Percentiles rank a stretch among this genome's conserved stretches.
phyloP scores from a whole-genome alignment of 2,888 invertebrate species.

The Blastobasis lacticolella region DNA sequence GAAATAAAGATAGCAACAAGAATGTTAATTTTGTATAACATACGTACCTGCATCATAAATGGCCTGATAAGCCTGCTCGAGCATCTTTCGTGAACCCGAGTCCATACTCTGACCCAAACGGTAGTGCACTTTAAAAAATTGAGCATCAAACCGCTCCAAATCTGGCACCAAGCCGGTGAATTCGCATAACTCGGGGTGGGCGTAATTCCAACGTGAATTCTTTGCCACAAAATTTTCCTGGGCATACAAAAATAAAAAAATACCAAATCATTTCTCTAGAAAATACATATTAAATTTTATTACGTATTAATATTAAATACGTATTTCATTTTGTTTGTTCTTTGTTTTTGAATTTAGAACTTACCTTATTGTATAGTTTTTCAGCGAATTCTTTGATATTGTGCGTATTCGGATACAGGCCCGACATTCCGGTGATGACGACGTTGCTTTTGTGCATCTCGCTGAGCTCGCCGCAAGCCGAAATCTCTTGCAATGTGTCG shows the following conservation, averaged over 20 bases:
- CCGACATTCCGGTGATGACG: conserved; percentile 27
- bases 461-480: no score
- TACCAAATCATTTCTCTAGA: no score
- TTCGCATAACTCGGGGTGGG: conserved; percentile 52
- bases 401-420: conserved; percentile 18
- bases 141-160: conserved; percentile 76
- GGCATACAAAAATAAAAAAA: no score
- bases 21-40: no score
- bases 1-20: no score
- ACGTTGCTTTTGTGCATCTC: conserved; percentile 1
- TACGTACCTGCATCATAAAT: conserved; percentile 74
- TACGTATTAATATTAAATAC: no score
- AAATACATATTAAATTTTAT: no score
- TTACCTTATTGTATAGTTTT: conserved; percentile 24
- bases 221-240: conserved; percentile 73
- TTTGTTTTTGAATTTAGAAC: not conserved
- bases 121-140: conserved; percentile 77
- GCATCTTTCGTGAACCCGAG: conserved; percentile 73
- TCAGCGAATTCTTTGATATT: conserved; percentile 17
- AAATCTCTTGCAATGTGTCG: no score
- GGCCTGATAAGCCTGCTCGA: conserved; percentile 79
- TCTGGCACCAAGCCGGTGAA: conserved; percentile 75
- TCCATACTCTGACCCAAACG: conserved; percentile 58
- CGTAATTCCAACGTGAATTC: conserved; percentile 34
- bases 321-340: no score